Evolutionary conservation across 1,140 invertebrate species (phyloP), one percentile per base, ranked within the genome.

Genomic region (Dendrolimus kikuchii): DNA sequence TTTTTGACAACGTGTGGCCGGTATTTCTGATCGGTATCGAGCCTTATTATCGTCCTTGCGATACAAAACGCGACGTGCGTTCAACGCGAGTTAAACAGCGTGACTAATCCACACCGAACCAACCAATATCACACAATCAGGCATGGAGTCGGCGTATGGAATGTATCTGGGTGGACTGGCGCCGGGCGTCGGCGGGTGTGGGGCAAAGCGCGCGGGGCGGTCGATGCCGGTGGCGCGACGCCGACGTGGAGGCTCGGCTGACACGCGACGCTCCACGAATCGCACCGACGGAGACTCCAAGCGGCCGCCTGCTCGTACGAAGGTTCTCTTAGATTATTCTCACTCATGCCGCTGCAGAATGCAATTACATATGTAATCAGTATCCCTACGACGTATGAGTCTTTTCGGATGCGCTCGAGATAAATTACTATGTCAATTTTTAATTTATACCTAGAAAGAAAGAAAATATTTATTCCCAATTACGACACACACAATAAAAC

Each of bases 201-300:
- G 23, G 57, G 56, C 40, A 53, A 9, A 52, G 46, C 46, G 54
- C 42, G 51, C 39, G 58, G 62, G 66, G 64, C 57, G 66, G 69
- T 59, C 53, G 67, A 55, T 57, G 67, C 49, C 59, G 55, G 78
- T 86, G 80, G 81, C 81, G 81, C 78, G 81, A 83, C 74, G 81
- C 65, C 78, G 72, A 85, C 81, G 81, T 83, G 81, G 81, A 85
- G 73, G 78, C 69, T 75, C 68, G 77, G 59, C 75, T 63, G 78
- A 82, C 78, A 81, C 77, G 77, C 79, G 74, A 71, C 68, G 63
- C 64, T 69, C 70, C 74, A 81, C 76, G 73, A 77, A 52, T 62
- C 52, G 49, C 54, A 42, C 61, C 69, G 69, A 64, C 58, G 48
- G 52, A 60, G 60, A 57, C 62, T 59, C 64, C 51, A 10, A 38